Evolutionary conservation across 2,797 vertebrate genomes (phyloP).

Genomic region (Cynopterus sphinx): DNA sequence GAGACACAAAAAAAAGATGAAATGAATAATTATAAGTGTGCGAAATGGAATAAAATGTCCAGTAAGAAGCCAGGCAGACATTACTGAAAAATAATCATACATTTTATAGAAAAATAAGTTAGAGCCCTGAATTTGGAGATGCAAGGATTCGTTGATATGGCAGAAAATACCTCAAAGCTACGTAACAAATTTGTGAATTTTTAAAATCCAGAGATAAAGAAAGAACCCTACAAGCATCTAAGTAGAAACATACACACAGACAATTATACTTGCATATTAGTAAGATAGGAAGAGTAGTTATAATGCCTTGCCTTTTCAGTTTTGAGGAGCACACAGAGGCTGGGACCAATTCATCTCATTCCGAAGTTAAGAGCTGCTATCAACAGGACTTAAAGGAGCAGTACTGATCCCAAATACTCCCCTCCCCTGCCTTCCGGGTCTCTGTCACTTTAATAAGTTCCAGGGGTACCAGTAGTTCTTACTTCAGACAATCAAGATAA

Average conservation of each 20-base stretch:
- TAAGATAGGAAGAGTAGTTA: not conserved
- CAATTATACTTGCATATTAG: not conserved
- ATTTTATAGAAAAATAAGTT: not conserved
- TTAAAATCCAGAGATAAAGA: not conserved
- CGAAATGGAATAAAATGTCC: not conserved
- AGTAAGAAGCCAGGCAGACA: not conserved
- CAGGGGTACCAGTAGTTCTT: not conserved
- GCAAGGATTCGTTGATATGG: not conserved
- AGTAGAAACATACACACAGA: not conserved
- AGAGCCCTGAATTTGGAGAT: not conserved
- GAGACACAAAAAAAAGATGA: not conserved
- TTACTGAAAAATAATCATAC: not conserved
- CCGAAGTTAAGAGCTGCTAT: not conserved
- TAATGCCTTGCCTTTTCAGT: not conserved
- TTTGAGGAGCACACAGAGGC: not conserved
- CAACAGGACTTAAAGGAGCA: not conserved
- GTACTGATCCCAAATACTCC: not conserved
- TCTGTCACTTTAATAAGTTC: not conserved
- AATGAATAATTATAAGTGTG: not conserved
- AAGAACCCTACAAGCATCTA: not conserved
- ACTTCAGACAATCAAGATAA: not conserved
- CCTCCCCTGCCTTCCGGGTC: not conserved
- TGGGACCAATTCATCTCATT: not conserved
- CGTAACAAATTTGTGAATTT: not conserved
- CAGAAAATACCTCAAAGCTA: not conserved